Conservation (phyloP, 2,888 invertebrate genomes). For the Pyrocoelia pectoralis region DNA sequence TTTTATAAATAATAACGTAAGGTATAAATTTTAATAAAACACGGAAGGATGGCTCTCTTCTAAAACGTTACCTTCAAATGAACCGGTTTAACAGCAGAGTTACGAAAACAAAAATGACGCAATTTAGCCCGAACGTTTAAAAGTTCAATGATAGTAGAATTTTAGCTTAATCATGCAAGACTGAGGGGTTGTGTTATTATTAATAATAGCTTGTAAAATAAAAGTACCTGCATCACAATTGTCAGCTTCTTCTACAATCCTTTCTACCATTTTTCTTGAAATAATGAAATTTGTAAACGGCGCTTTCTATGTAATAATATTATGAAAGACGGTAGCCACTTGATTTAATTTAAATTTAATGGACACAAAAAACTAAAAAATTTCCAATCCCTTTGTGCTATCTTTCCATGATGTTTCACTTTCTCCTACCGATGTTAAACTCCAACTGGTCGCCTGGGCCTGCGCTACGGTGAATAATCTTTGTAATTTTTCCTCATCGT, state of each 20-base stretch:
- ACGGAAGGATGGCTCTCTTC: not conserved
- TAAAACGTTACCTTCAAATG: slow-evolving; percentile 2
- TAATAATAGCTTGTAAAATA: not conserved
- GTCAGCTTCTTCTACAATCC: slow-evolving; percentile 70
- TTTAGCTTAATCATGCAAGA: not conserved
- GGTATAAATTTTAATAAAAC: not conserved
- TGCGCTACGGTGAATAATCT: slow-evolving; percentile 19
- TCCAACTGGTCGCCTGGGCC: slow-evolving; percentile 53
- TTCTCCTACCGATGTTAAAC: slow-evolving; percentile 57
- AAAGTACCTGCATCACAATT: slow-evolving; percentile 61
- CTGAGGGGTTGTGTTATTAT: no score
- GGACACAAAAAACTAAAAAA: slow-evolving; percentile 25
- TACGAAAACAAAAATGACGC: slow-evolving; percentile 9
- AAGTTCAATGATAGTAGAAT: not conserved
- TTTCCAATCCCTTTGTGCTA: slow-evolving; percentile 45
- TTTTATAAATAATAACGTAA: no score
- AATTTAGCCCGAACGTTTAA: not conserved
- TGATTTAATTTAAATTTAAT: slow-evolving; percentile 1
- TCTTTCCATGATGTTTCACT: slow-evolving; percentile 53
- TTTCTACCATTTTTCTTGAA: slow-evolving; percentile 67
- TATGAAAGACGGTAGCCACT: not conserved
- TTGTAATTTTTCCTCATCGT: slow-evolving; percentile 14
- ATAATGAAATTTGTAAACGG: not conserved
- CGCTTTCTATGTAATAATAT: not conserved
- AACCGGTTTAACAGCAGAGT: slow-evolving; percentile 4